Percentiles rank a stretch among this genome's conserved stretches.
phyloP scores from a whole-genome alignment of 2,888 invertebrate genomes.

The Mimas tiliae region DNA sequence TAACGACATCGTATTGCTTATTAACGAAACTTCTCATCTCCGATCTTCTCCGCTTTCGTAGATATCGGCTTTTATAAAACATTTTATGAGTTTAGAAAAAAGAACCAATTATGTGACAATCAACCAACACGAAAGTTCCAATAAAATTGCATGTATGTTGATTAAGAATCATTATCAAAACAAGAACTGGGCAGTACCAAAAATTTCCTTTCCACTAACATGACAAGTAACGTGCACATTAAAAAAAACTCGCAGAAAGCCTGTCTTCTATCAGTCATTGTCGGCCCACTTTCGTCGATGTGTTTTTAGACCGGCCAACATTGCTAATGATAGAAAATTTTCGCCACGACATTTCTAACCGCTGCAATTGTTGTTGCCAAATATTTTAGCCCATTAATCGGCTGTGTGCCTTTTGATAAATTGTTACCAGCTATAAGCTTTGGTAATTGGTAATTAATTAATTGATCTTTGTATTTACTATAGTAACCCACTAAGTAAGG shows the following conservation, averaged over 20 bases:
- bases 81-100: no score
- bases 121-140: no score
- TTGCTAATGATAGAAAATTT: conserved; percentile 59
- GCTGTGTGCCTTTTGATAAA: conserved; percentile 44
- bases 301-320: conserved; percentile 49
- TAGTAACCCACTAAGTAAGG: neutral
- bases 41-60: no score
- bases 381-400: conserved; percentile 53
- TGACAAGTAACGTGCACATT: conserved; percentile 28
- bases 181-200: neutral
- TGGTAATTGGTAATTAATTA: no score
- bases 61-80: no score
- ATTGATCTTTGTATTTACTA: neutral
- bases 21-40: no score
- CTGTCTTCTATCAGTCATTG: conserved; percentile 62
- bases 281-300: conserved; percentile 60
- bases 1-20: no score
- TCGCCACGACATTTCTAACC: conserved; percentile 51
- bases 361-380: conserved; percentile 56
- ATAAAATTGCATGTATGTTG: neutral
- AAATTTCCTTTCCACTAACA: neutral
- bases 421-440: conserved; percentile 42
- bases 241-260: conserved; percentile 45
- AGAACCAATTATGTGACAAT: neutral
- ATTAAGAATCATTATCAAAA: neutral